A percentile compares a stretch with the other conserved stretches of the same genome.
Conservation (phyloP, 1,140 invertebrate species). For the Solen grandis region DNA sequence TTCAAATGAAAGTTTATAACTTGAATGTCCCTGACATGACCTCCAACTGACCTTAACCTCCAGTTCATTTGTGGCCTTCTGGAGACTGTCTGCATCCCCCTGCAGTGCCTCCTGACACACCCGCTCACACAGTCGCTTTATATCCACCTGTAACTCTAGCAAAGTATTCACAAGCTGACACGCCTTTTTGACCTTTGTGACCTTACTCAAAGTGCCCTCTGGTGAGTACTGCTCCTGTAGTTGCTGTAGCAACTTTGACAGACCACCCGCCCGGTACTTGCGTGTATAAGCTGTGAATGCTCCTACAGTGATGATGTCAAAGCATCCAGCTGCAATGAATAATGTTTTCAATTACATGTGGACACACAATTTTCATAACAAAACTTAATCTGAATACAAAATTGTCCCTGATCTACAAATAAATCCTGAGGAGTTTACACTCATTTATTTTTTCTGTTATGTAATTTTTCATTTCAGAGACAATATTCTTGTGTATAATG, state of each 20-base stretch:
- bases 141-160: conserved; percentile 64
- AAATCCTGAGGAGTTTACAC: too few relatives aligned
- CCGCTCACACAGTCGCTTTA: conserved; percentile 63
- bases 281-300: conserved; percentile 95
- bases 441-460: too few relatives aligned
- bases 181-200: conserved; percentile 69
- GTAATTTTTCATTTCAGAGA: too few relatives aligned
- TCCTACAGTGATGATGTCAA: conserved; percentile 94
- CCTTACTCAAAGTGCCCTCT: conserved; percentile 64
- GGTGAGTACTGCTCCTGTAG: conserved; percentile 85
- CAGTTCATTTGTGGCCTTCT: conserved; percentile 47
- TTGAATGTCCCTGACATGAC: too few relatives aligned
- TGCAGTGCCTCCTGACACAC: conserved; percentile 62
- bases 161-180: conserved; percentile 72
- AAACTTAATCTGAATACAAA: too few relatives aligned
- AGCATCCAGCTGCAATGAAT: conserved; percentile 86
- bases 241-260: conserved; percentile 91
- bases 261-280: conserved; percentile 91
- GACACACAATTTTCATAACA: neutral
- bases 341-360: neutral
- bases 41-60: too few relatives aligned
- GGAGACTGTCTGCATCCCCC: conserved; percentile 55
- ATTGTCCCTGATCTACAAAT: too few relatives aligned
- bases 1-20: too few relatives aligned
- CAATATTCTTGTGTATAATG: too few relatives aligned